phyloP scores from a whole-genome alignment of 1,140 invertebrate species.

The Anthonomus grandis region DNA sequence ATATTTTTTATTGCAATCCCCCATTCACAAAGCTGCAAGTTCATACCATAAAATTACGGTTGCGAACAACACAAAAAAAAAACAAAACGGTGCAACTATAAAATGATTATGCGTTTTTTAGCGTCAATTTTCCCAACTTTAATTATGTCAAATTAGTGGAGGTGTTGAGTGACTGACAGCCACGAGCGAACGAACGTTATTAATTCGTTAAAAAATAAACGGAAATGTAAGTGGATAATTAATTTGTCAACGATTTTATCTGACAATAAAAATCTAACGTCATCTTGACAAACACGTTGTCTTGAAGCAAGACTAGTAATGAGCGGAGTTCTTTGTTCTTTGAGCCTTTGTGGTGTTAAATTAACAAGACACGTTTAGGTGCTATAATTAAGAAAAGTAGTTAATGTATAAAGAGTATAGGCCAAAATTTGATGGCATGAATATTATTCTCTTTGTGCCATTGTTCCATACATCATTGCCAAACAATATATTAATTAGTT shows the following conservation, averaged over 20 bases:
- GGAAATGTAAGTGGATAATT: slow-evolving; percentile 30
- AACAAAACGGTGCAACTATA: slow-evolving; percentile 1
- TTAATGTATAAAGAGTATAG: no score
- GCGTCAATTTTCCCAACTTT: slow-evolving; percentile 16
- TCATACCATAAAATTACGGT: background rate
- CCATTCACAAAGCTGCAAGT: no score
- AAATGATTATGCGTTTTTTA: slow-evolving; percentile 22
- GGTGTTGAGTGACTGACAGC: slow-evolving; percentile 28
- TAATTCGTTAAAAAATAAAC: slow-evolving; percentile 30
- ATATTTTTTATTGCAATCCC: no score
- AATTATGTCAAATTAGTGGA: slow-evolving; percentile 32
- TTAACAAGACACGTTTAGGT: no score
- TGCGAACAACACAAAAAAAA: slow-evolving; percentile 16
- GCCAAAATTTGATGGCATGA: no score
- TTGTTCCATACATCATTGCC: no score
- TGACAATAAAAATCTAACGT: slow-evolving; percentile 28
- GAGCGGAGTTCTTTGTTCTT: no score
- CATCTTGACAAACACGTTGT: slow-evolving; percentile 27
- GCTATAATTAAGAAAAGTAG: no score
- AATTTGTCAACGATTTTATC: slow-evolving; percentile 27
- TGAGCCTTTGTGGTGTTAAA: no score
- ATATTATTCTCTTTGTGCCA: no score
- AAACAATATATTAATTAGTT: no score
- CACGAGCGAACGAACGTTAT: slow-evolving; percentile 18
- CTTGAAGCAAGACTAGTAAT: no score